phyloP scores from a whole-genome alignment of 2,888 invertebrate species.

The Eustalomyia histrio region DNA sequence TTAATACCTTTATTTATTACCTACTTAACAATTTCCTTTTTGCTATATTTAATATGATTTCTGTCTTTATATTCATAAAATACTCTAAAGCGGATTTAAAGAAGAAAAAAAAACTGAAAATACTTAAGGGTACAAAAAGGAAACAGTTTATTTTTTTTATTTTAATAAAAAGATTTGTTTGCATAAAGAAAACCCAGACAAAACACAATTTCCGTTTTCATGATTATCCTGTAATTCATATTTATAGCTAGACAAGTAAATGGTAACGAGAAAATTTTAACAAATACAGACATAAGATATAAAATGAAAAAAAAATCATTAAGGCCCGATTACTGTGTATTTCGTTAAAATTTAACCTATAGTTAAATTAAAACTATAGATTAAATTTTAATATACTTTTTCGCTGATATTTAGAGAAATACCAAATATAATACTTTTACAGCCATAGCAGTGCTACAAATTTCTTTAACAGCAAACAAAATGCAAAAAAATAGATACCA shows the following conservation, averaged over 20 bases:
- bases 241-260: conserved; percentile 69
- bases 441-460: too few species aligned
- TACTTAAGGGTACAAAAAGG: conserved; percentile 23
- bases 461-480: too few species aligned
- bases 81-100: conserved; percentile 53
- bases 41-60: conserved; percentile 63
- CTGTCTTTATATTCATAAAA: conserved; percentile 53
- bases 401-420: too few species aligned
- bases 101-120: neutral
- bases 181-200: conserved; percentile 57
- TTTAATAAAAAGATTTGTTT: conserved; percentile 48
- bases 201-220: conserved; percentile 78
- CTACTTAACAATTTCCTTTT: conserved; percentile 59
- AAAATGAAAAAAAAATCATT: too few species aligned
- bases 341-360: too few species aligned
- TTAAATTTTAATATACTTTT: too few species aligned
- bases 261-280: neutral
- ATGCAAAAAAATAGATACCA: too few species aligned
- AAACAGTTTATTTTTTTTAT: neutral
- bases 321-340: too few species aligned
- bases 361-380: too few species aligned
- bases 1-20: conserved; percentile 62
- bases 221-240: conserved; percentile 78
- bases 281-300: too few species aligned
- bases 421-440: too few species aligned